Base-by-base conservation (phyloP, 1,140 invertebrate species). In the Bradynema listronoti region DNA sequence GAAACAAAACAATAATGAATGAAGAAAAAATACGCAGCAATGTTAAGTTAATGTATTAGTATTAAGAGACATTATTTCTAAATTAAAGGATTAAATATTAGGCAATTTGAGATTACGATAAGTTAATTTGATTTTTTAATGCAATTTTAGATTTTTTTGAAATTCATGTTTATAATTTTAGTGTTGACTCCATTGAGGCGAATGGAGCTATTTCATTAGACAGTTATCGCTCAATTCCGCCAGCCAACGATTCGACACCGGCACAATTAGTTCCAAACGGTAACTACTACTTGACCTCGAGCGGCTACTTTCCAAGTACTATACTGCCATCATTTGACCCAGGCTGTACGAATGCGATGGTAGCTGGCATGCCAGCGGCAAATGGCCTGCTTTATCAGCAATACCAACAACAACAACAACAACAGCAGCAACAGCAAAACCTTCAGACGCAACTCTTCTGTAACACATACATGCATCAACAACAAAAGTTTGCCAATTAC, bases 331-430 rank as follows among this genome's bases (percentile, higher is more conserved):
- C 9, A 43, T 47, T 19, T n/a, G 19, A 43, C 14, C 19, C 14
- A 53, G 51, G 14, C 27, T 19, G 51, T n/a, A n/a, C 53, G 53
- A 11, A 7, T 49, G 52, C 5, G 53, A 27, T 16, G 2, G 33
- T 11, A 34, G 47, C 19, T 14, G n/a, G 5, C 24, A 32, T 6
- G 19, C 29, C 22, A 16, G 19, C 24, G 52, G 53, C 39, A 58
- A 47, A 22, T 27, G n/a, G 11, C 51, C 30, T 19, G 29, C n/a
- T n/a, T n/a, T n/a, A n/a, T n/a, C n/a, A 46, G 27, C 30, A 41
- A 36, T 33, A 50, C 39, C 45, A 58, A 41, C 30, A 46, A 4
- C 29, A 63, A 42, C 58, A 60, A 30, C 59, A 49, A 25, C 6
- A 36, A 46, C 29, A 34, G 16, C 11, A 42, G 30, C 39, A 42